phyloP scores from a whole-genome alignment of 2,797 vertebrate genomes.

The Dipus sagitta region DNA sequence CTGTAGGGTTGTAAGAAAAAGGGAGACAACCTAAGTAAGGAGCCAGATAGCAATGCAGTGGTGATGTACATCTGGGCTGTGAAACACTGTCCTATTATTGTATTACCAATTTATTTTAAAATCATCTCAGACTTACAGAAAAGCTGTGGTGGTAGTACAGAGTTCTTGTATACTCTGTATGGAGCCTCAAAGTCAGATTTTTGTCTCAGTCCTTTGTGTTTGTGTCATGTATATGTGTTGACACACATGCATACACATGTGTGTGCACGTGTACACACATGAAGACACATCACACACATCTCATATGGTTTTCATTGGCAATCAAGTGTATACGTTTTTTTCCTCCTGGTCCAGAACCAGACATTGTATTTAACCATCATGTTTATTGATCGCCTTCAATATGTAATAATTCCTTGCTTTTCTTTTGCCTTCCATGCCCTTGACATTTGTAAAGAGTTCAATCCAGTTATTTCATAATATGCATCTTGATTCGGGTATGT shows the following conservation, averaged over 20 bases:
- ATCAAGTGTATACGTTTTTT: conserved; percentile 34
- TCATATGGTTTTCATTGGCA: background rate
- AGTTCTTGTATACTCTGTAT: background rate
- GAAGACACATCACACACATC: background rate
- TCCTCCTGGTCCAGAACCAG: background rate
- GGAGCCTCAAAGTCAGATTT: conserved; percentile 11
- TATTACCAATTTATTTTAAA: background rate
- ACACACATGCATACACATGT: too few relatives aligned
- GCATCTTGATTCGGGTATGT: background rate
- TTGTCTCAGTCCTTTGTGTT: background rate
- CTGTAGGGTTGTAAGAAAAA: background rate
- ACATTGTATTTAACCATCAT: background rate
- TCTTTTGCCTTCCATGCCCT: conserved; percentile 26
- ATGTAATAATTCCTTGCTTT: conserved; percentile 9
- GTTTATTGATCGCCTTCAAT: background rate
- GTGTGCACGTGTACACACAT: background rate
- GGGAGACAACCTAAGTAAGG: background rate
- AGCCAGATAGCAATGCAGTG: background rate
- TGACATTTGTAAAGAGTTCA: background rate
- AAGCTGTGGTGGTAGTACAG: background rate
- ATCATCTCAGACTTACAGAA: conserved; percentile 27
- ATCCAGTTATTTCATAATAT: background rate
- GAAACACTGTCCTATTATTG: background rate
- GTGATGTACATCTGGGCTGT: background rate
- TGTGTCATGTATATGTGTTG: background rate